Evolutionary conservation across 53 echinoderm and acorn worm genomes (phyloP), one percentile per base, ranked within the genome.

Genomic region (Holothuria leucospilota): DNA sequence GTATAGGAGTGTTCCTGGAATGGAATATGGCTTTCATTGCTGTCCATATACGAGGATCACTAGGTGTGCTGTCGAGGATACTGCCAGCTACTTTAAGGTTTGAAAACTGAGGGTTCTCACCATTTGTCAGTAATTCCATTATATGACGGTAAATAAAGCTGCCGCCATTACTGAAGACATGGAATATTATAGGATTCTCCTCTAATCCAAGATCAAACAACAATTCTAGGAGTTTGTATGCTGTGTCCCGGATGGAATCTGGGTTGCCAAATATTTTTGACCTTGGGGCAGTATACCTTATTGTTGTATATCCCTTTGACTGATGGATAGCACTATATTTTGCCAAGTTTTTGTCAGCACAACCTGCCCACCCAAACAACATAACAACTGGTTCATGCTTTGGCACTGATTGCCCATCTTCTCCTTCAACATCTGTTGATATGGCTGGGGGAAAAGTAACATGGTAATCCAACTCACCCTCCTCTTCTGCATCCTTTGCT

Each of bases 401-500:
- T 46, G 71, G 78, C 7, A 59, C 51, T 18, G 41, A 70, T 51
- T 51, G 71, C 30, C 88, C 71, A 24, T 61, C 83, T 23, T 68
- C 90, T 20, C 72, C 85, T 15, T 18, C 70, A 13, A 34, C 51
- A 25, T 69, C 89, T 2, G 92, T 53, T 14, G 92, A 90, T 64
- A 96, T 70, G 27, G 93, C 91, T 14, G 97, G 91, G 25, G 97
- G 97, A 77, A 97, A 97, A n/a, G 95, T 95, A 20, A 93, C 95
- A 88, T 97, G 95, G 65, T 93, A 97, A 28, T 95, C 97, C 18
- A 97, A 82, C 25, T 94, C 95, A 63, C 88, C 92, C 0, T 68
- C 74, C 8, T 82, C 59, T 64, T 86, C 56, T 56, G 56, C 56
- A 16, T 56, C 18, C 18, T 56, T 56, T 2, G 56, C 15, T 16